These are phyloP conservation scores for Dasyornis broadbenti DNA, from an alignment of 2,113 vertebrate species.

Conservation along the genomic window DNA sequence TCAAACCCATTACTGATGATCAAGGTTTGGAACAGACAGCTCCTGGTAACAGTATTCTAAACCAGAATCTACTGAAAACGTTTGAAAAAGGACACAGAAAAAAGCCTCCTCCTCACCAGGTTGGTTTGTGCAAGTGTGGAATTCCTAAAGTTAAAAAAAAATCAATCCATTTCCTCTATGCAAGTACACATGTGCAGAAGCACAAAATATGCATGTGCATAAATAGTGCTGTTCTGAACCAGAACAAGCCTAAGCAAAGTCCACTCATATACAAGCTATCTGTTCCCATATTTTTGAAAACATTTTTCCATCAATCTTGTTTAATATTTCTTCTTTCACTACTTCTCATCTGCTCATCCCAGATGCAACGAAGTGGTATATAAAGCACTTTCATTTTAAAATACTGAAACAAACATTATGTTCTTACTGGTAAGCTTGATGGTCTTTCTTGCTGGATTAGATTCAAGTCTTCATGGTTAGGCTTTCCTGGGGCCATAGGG, in stretches of 20 bases:
- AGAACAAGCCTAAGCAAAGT: not conserved
- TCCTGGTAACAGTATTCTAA: not conserved
- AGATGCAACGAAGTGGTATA: not conserved
- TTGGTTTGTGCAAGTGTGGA: not conserved
- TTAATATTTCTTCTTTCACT: not conserved
- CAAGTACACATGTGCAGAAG: not conserved
- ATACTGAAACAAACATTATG: slow-evolving; percentile 9
- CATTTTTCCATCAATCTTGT: not conserved
- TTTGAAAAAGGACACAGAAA: not conserved
- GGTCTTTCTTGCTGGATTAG: slow-evolving; percentile 91
- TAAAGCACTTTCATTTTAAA: not conserved
- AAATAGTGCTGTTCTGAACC: not conserved
- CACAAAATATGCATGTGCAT: not conserved
- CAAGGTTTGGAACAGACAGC: not conserved
- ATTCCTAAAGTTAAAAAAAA: not conserved
- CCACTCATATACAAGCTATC: not conserved
- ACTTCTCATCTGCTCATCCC: not conserved
- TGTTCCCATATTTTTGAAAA: not conserved
- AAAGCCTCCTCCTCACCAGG: not conserved
- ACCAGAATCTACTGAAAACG: not conserved
- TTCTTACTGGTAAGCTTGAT: slow-evolving; percentile 94
- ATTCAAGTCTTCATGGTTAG: slow-evolving; percentile 88
- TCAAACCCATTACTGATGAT: not conserved
- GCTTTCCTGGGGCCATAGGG: slow-evolving; percentile 84
- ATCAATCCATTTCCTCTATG: not conserved